Evolutionary conservation across 1,140 invertebrate species (phyloP), one percentile per base, ranked within the genome.

Genomic region (Hesperophylax magnus): DNA sequence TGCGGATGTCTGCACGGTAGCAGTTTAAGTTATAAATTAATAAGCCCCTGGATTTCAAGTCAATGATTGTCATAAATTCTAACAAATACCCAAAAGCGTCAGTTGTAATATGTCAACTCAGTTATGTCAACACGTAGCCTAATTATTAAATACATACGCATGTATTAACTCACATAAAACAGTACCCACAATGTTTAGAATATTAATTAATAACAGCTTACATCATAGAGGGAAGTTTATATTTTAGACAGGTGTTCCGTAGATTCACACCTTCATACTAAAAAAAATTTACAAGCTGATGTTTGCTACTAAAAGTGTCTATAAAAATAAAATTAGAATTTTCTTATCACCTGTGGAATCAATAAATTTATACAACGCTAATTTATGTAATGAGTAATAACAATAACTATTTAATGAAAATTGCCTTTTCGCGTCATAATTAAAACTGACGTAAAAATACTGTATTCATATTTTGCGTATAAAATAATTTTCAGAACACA

Each of bases 391-490:
- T 47, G 14, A 47, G 39, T 47, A 47, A 75, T 75, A 60, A 75
- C 72, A 39, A 75, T 75, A 60, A 75, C 54, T 54, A 60, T 60
- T 75, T 75, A 54, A 75, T 75, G 56, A 75, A 75, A 58, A 75
- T 56, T 3, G 31, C 24, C 72, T 24, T 54, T 75, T 75, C 56
- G 18, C 72, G n/a, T 60, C 34, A 75, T 75, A 58, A 75, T 75
- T 58, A 75, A 75, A 39, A 18, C 58, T 8, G 54, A 24, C 54
- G 34, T 75, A 75, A 75, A 75, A 56, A 20, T 75, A 54, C 31
- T 60, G 24, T 14, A 75, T 34, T 9, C 34, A 18, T 71, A 75
- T 39, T 17, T 47, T 8, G 47, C 18, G 69, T 54, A 18, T 47
- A 8, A 14, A 22, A 72, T 72, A 54, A 72, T 53, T 20, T 54